phyloP scores from a whole-genome alignment of 2,888 invertebrate genomes.

The Dorcus hopei region DNA sequence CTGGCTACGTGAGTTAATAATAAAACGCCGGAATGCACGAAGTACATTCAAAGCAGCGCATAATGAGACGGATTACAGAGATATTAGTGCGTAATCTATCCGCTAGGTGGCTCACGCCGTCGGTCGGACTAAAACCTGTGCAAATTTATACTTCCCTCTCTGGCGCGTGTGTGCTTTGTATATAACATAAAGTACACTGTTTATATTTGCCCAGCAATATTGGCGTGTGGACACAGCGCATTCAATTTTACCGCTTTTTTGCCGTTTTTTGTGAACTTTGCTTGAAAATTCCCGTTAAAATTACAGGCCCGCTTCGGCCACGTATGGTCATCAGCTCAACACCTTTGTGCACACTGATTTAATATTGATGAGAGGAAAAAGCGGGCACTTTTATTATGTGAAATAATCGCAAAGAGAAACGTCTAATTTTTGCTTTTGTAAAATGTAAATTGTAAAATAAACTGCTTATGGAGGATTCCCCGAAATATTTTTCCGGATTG shows the following conservation, averaged over 20 bases:
- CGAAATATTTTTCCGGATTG: no score
- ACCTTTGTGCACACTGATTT: slow-evolving; percentile 21
- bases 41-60: background rate
- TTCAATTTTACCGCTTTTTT: slow-evolving; percentile 42
- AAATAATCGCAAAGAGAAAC: background rate
- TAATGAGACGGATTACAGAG: slow-evolving; percentile 19
- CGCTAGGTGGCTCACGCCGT: slow-evolving; percentile 34
- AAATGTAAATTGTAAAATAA: no score
- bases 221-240: slow-evolving; percentile 42
- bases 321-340: slow-evolving; percentile 24
- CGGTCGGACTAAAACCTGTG: slow-evolving; percentile 34
- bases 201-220: slow-evolving; percentile 47
- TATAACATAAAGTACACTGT: slow-evolving; percentile 47
- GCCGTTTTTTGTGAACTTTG: slow-evolving; percentile 26
- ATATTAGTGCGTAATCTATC: slow-evolving; percentile 35
- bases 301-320: slow-evolving; percentile 20
- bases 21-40: background rate
- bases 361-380: slow-evolving; percentile 15
- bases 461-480: no score
- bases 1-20: background rate
- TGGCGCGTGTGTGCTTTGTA: slow-evolving; percentile 40
- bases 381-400: background rate
- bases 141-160: slow-evolving; percentile 43
- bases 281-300: slow-evolving; percentile 31
- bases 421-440: background rate